Evolutionary conservation across 1,140 invertebrate genomes (phyloP), one percentile per base, ranked within the genome.

Genomic region (Adoxophyes honmai): DNA sequence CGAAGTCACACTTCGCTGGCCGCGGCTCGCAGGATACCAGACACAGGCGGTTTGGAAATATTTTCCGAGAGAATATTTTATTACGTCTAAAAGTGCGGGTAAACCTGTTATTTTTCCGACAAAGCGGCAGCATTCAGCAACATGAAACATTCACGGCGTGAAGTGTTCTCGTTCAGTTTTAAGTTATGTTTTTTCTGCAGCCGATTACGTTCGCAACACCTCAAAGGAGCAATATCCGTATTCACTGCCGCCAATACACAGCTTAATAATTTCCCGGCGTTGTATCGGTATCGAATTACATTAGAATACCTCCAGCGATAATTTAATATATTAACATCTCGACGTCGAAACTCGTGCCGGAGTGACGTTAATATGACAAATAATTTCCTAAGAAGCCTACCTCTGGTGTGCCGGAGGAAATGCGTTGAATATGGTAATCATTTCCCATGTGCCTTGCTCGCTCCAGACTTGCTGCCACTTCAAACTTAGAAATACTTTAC

Each of bases 301-400:
- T 62, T 48, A 67, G 62, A 74, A 68, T 65, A 66, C 70, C 72
- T 63, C 55, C 13, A 58, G 67, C 63, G 59, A 62, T 74, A 75
- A 83, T 81, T 73, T 73, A 77, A 83, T 81, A 76, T 76, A 82
- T 82, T 82, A 83, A 76, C 71, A 75, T 80, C 77, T 69, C 59
- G 63, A 51, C 60, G 63, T 67, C 60, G 72, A 76, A 79, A 78
- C 66, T 80, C 65, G 59, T 38, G 60, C 60, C 21, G 57, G 69
- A 78, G 70, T 81, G 81, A 84, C 81, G 74, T 84, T 84, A 84
- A 84, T 84, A 81, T 84, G 81, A 84, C 81, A 84, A 81, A 81
- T 81, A 77, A 83, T 83, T 80, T 76, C 73, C 73, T 72, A 62
- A 60, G 63, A 75, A 76, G 81, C 81, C 76, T 77, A 84, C 75